Conservation (phyloP, 64 coral and sea anemone genomes). For the Actinia equina region DNA sequence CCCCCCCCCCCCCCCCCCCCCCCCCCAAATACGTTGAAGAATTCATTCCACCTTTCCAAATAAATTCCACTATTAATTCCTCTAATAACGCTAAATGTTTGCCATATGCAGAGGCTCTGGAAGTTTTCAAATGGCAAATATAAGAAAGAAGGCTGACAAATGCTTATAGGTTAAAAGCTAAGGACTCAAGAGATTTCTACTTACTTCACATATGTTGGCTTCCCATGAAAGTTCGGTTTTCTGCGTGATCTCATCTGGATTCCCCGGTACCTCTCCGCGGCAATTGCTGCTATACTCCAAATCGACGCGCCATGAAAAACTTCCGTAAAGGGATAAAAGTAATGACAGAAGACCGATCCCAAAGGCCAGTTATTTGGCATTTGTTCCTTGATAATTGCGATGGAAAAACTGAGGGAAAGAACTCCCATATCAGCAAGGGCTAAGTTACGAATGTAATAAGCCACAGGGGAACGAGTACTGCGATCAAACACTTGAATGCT, state of each 20-base stretch:
- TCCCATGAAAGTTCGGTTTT: not conserved
- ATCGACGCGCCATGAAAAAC: constrained; percentile 41
- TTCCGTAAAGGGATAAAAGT: constrained; percentile 36
- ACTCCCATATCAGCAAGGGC: constrained; percentile 55
- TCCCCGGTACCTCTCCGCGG: constrained; percentile 38
- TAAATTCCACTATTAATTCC: not conserved
- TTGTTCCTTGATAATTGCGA: constrained; percentile 34
- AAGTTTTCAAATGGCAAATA: not conserved
- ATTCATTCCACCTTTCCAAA: not conserved
- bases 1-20: not conserved
- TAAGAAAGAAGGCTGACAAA: not conserved
- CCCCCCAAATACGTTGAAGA: too few species aligned
- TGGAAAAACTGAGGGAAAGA: constrained; percentile 26
- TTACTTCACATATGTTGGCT: not conserved
- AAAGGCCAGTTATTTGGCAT: constrained; percentile 34
- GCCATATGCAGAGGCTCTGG: not conserved
- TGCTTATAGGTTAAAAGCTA: not conserved
- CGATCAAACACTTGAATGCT: constrained; percentile 23
- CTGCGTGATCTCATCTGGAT: constrained; percentile 13
- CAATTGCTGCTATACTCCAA: constrained; percentile 60
- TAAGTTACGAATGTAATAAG: constrained; percentile 46
- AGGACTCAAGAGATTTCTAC: not conserved
- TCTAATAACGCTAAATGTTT: not conserved
- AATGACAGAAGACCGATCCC: constrained; percentile 22
- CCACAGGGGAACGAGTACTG: constrained; percentile 20